Percentiles rank a stretch among this genome's conserved stretches.
Evolutionary conservation across 2,797 vertebrate species (phyloP).

Genomic region (Pseudochromis fuscus): DNA sequence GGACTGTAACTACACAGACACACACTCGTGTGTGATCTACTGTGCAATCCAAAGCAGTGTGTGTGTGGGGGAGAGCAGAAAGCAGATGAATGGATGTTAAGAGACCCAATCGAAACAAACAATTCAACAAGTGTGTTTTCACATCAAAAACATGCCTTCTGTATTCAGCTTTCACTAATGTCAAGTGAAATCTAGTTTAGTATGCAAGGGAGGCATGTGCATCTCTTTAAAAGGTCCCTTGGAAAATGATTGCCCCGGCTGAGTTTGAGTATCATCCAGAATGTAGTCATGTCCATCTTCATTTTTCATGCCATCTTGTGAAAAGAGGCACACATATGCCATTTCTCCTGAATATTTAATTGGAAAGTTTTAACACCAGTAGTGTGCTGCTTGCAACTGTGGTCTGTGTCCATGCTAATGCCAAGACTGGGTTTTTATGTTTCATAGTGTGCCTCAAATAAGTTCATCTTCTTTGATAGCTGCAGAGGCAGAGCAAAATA

Average conservation of each 20-base stretch:
- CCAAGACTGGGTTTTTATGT: conserved; percentile 55
- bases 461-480: conserved; percentile 28
- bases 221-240: neutral
- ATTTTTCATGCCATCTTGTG: conserved; percentile 10
- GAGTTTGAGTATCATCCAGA: conserved; percentile 13
- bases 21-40: neutral
- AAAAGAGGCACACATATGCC: neutral
- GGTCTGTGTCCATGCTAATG: conserved; percentile 35
- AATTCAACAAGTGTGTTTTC: conserved; percentile 1
- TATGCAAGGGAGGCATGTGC: conserved; percentile 14
- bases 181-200: conserved; percentile 30
- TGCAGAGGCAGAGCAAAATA: conserved; percentile 14
- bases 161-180: conserved; percentile 21
- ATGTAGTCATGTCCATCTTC: neutral
- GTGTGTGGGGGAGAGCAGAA: neutral
- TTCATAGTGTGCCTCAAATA: conserved; percentile 32
- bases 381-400: conserved; percentile 10
- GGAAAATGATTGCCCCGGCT: neutral
- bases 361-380: neutral
- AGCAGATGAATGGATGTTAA: neutral
- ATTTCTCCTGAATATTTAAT: conserved; percentile 49
- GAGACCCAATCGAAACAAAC: neutral
- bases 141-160: neutral
- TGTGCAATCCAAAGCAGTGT: neutral
- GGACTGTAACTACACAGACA: conserved; percentile 1